Conservation (phyloP, 2,797 vertebrate genomes). For the Ctenopoma kingsleyae region DNA sequence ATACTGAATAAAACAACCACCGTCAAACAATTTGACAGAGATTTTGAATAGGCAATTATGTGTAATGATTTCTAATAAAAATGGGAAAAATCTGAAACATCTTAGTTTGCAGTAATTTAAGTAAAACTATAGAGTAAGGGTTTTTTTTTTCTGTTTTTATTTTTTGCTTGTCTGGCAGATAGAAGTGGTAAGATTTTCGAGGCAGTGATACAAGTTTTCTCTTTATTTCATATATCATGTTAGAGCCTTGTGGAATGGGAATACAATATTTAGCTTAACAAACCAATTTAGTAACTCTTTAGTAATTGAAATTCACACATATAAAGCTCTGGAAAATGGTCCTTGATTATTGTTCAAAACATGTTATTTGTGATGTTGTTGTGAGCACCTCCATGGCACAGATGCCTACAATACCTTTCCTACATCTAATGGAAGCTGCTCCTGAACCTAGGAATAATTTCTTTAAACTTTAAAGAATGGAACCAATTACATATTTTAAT, state of each 20-base stretch:
- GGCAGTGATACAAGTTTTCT: too few relatives aligned
- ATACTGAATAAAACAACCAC: neutral
- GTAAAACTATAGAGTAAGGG: neutral
- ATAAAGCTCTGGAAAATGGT: slow-evolving; percentile 2
- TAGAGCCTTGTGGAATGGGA: neutral
- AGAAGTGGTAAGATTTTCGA: neutral
- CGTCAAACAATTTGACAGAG: neutral
- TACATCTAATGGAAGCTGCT: neutral
- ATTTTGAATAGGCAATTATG: neutral
- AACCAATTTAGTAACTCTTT: slow-evolving; percentile 8
- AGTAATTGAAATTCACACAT: neutral
- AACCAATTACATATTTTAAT: too few relatives aligned
- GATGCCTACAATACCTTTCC: neutral
- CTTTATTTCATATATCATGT: too few relatives aligned
- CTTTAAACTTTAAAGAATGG: neutral
- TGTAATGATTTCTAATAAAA: neutral
- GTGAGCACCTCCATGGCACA: neutral
- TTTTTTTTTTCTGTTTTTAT: too few relatives aligned
- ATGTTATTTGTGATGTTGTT: slow-evolving; percentile 6
- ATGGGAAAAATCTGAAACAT: neutral
- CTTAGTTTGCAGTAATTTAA: neutral
- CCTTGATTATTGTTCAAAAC: slow-evolving; percentile 14
- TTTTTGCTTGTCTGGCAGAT: neutral
- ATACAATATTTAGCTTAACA: neutral
- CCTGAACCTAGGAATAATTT: neutral